These are phyloP conservation scores for Tenthredo amoena DNA, from an alignment of 2,888 invertebrate species.

Conservation along the genomic window DNA sequence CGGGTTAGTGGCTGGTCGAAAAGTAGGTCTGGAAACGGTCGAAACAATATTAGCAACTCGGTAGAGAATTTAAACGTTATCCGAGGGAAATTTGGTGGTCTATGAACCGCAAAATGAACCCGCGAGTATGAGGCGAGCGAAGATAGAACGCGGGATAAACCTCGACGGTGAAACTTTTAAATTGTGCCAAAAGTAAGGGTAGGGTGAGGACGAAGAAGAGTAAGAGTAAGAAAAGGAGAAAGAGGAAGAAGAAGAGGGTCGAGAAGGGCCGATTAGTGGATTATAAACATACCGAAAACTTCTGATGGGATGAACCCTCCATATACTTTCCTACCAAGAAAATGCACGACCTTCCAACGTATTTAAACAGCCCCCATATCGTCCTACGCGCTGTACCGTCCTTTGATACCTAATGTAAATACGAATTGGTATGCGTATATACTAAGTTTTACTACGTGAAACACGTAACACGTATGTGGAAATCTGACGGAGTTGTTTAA, in stretches of 20 bases:
- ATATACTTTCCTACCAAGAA: slow-evolving; percentile 33
- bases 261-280: slow-evolving; percentile 74
- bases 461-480: not conserved
- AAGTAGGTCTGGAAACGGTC: slow-evolving; percentile 16
- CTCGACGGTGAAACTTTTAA: slow-evolving; percentile 72
- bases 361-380: slow-evolving; percentile 41
- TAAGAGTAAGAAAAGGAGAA: slow-evolving; percentile 51
- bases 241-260: slow-evolving; percentile 63
- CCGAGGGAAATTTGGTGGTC: slow-evolving; percentile 70
- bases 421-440: not conserved
- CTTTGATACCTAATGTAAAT: slow-evolving; percentile 25
- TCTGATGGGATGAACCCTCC: slow-evolving; percentile 69
- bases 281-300: slow-evolving; percentile 76
- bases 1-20: not conserved
- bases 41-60: slow-evolving; percentile 45
- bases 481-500: not conserved
- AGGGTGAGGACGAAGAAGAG: slow-evolving; percentile 6
- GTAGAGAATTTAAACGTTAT: slow-evolving; percentile 53
- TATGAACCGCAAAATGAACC: slow-evolving; percentile 77
- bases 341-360: not conserved
- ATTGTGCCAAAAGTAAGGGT: slow-evolving; percentile 66
- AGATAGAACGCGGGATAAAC: slow-evolving; percentile 59
- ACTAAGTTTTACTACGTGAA: not conserved
- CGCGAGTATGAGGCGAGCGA: slow-evolving; percentile 40
- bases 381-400: not conserved